Evolutionary conservation across 2,113 vertebrate species (phyloP).

Genomic region (Ranitomeya variabilis): DNA sequence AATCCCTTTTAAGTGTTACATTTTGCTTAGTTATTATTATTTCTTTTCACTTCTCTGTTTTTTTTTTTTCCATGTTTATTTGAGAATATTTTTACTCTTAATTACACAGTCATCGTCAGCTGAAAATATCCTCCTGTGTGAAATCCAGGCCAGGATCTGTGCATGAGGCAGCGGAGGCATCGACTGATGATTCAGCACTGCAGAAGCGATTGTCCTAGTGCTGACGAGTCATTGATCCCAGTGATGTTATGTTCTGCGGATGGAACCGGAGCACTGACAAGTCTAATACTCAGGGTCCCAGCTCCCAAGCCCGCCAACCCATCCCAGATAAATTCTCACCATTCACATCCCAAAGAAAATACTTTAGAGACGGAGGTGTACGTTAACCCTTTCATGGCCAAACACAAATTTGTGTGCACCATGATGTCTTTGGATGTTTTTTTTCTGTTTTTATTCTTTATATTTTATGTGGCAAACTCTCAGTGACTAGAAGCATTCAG

Average conservation of each 20-base stretch:
- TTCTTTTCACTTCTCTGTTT: neutral
- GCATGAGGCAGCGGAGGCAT: neutral
- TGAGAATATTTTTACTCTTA: neutral
- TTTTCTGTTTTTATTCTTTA: too few species aligned
- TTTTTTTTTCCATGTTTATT: neutral
- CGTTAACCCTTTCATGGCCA: too few species aligned
- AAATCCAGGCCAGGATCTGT: neutral
- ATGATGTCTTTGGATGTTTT: too few species aligned
- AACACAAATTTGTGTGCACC: too few species aligned
- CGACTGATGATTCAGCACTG: slow-evolving; percentile 43
- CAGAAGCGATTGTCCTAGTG: neutral
- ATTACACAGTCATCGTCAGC: slow-evolving; percentile 5
- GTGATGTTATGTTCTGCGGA: neutral
- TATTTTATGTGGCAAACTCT: too few species aligned
- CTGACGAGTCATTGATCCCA: neutral
- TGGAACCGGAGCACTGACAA: neutral
- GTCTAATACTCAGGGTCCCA: neutral
- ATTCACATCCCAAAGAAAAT: too few species aligned
- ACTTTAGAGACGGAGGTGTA: too few species aligned
- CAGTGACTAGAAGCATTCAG: too few species aligned
- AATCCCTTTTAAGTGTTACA: neutral
- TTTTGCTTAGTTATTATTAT: neutral
- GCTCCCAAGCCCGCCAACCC: neutral
- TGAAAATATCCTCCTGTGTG: slow-evolving; percentile 25
- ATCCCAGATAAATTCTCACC: too few species aligned